Conservation (phyloP, 2,113 vertebrate genomes). For the Dipodomys stephensi region DNA sequence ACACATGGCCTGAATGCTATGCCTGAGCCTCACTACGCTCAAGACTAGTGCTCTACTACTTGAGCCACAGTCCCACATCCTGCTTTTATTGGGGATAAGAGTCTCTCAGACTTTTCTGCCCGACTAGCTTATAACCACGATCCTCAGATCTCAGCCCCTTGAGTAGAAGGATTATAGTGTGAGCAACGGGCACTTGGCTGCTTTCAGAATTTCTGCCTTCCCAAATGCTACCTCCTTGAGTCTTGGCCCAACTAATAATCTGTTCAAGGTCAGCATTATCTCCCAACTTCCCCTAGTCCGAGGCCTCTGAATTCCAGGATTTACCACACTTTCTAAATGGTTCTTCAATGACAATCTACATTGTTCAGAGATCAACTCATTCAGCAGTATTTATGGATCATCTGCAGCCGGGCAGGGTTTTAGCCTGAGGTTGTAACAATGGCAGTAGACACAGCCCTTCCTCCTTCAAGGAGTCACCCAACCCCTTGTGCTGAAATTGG, state of each 20-base stretch:
- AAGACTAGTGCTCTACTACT: no score
- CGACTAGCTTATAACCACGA: no score
- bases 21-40: no score
- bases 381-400: neutral
- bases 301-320: constrained; percentile 20
- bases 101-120: no score
- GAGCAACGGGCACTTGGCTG: no score
- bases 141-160: no score
- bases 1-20: no score
- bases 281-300: neutral
- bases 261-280: neutral
- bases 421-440: neutral
- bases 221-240: neutral
- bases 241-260: neutral
- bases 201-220: neutral
- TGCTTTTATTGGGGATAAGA: no score
- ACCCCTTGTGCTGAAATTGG: neutral
- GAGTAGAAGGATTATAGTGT: no score
- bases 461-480: neutral
- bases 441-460: neutral
- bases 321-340: neutral
- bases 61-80: no score
- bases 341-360: constrained; percentile 5
- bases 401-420: neutral
- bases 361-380: constrained; percentile 18